phyloP scores from a whole-genome alignment of 2,797 vertebrate genomes.

The Sebastes steindachneri region DNA sequence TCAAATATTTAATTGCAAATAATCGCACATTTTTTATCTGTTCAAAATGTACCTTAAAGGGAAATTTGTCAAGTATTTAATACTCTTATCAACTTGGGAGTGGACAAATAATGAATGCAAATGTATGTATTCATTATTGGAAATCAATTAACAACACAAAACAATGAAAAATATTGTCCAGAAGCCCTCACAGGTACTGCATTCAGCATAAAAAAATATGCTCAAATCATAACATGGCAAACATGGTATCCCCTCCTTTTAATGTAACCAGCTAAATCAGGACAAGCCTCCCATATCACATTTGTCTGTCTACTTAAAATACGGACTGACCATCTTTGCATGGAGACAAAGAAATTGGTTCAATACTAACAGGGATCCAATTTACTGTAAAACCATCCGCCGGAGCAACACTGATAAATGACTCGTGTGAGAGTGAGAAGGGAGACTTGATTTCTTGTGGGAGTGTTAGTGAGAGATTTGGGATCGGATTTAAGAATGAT shows the following conservation, averaged over 20 bases:
- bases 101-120: too few species aligned
- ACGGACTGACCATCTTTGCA: constrained; percentile 11
- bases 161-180: too few species aligned
- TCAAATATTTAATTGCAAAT: too few species aligned
- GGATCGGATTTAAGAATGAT: constrained; percentile 37
- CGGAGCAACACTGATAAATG: constrained; percentile 48
- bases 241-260: neutral
- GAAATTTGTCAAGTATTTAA: too few species aligned
- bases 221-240: too few species aligned
- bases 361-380: constrained; percentile 60
- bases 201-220: too few species aligned
- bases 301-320: constrained; percentile 50
- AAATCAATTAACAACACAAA: too few species aligned
- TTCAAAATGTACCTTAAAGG: too few species aligned
- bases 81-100: too few species aligned
- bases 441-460: constrained; percentile 40
- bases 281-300: constrained; percentile 20
- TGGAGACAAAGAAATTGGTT: constrained; percentile 55
- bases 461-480: constrained; percentile 25
- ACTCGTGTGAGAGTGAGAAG: constrained; percentile 32
- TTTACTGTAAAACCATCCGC: constrained; percentile 57
- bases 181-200: too few species aligned
- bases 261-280: constrained; percentile 14
- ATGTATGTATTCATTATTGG: too few species aligned
- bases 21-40: too few species aligned